Conservation (phyloP, 2,888 invertebrate species). For the Pterostichus niger region DNA sequence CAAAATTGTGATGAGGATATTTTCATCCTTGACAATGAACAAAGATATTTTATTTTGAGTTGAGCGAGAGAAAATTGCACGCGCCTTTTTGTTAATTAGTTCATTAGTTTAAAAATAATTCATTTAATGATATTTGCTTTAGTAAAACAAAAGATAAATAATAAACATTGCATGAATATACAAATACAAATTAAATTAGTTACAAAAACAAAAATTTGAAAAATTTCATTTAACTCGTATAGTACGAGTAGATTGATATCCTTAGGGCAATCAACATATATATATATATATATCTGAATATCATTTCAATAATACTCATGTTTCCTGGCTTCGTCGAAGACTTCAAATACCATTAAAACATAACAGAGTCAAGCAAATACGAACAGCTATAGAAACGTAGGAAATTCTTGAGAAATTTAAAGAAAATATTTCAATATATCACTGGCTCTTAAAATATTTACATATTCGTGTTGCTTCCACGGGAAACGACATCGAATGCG, state of each 20-base stretch:
- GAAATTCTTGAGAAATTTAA: background rate
- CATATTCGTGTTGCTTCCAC: slow-evolving; percentile 5
- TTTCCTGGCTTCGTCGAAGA: slow-evolving; percentile 19
- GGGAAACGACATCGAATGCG: slow-evolving; percentile 4
- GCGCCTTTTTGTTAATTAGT: too few species aligned
- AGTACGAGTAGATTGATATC: background rate
- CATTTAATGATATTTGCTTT: too few species aligned
- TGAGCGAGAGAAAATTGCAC: too few species aligned
- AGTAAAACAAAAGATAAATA: too few species aligned
- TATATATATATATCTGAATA: background rate
- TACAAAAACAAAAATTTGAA: background rate
- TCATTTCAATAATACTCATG: slow-evolving; percentile 1
- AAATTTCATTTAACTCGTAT: background rate
- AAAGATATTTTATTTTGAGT: too few species aligned
- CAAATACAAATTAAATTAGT: too few species aligned
- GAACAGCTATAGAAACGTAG: background rate
- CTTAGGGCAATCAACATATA: background rate
- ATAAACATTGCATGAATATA: too few species aligned
- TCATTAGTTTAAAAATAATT: too few species aligned
- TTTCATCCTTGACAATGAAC: too few species aligned
- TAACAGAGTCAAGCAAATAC: slow-evolving; percentile 32
- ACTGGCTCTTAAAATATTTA: slow-evolving; percentile 38
- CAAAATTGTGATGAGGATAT: too few species aligned
- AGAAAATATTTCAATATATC: slow-evolving; percentile 28
- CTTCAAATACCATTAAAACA: slow-evolving; percentile 39